phyloP scores from a whole-genome alignment of 2,888 invertebrate species.

The Stenotaenia linearis region DNA sequence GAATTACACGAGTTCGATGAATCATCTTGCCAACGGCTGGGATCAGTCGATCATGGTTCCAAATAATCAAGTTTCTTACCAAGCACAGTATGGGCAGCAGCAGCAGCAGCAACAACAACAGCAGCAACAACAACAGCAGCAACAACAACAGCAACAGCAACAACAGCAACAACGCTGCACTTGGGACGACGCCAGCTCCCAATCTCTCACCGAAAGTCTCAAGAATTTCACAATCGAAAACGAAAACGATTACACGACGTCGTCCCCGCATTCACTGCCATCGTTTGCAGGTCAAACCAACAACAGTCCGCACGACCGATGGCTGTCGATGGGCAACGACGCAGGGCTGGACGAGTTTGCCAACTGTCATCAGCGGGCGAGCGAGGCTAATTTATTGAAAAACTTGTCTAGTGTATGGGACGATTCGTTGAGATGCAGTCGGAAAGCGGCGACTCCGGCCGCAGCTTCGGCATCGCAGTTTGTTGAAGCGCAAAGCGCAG shows the following conservation, averaged over 20 bases:
- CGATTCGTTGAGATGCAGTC: too few species aligned
- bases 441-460: too few species aligned
- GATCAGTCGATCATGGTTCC: neutral
- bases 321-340: neutral
- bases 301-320: neutral
- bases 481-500: neutral
- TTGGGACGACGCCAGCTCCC: neutral
- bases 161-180: neutral
- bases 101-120: neutral
- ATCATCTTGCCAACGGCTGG: conserved; percentile 28
- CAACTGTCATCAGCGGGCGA: neutral
- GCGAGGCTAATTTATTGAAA: neutral
- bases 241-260: neutral
- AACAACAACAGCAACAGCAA: neutral
- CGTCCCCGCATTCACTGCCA: neutral
- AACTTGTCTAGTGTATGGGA: conserved; percentile 2
- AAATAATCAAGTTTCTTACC: neutral
- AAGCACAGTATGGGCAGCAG: neutral
- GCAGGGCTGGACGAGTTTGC: neutral
- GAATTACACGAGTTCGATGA: neutral
- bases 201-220: conserved; percentile 24
- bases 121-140: neutral
- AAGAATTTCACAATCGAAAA: conserved; percentile 12
- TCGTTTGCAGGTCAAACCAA: neutral
- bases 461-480: neutral